Percentiles rank a stretch among this genome's conserved stretches.
These are phyloP conservation scores for Hydrolagus colliei DNA, from an alignment of 2,797 vertebrate species.

Conservation along the genomic window DNA sequence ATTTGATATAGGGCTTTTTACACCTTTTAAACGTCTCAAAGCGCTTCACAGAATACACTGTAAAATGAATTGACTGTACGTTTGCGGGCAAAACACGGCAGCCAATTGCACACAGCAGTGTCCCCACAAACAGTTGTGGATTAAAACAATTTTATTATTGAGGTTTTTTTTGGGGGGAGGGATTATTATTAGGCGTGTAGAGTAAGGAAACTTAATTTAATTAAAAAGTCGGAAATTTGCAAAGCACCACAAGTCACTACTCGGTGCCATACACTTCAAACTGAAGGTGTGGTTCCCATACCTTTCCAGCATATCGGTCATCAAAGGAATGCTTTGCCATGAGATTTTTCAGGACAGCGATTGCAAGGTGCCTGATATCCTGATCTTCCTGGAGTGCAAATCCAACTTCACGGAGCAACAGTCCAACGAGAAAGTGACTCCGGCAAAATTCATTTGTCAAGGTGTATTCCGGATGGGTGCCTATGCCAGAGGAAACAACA, in stretches of 20 bases:
- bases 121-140: too few relatives aligned
- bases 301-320: slow-evolving; percentile 79
- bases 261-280: background rate
- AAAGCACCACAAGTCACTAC: background rate
- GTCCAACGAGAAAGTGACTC: slow-evolving; percentile 89
- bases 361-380: slow-evolving; percentile 83
- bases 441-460: slow-evolving; percentile 94
- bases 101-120: too few relatives aligned
- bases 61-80: too few relatives aligned
- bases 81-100: too few relatives aligned
- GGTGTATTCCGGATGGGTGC: slow-evolving; percentile 83
- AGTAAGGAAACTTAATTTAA: too few relatives aligned
- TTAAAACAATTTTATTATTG: too few relatives aligned
- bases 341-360: slow-evolving; percentile 88
- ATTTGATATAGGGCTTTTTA: too few relatives aligned
- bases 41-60: too few relatives aligned
- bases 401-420: slow-evolving; percentile 86
- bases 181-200: too few relatives aligned
- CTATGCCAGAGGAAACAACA: slow-evolving; percentile 41
- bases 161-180: too few relatives aligned
- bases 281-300: slow-evolving; percentile 41
- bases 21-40: too few relatives aligned
- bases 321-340: slow-evolving; percentile 98
- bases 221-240: slow-evolving; percentile 30
- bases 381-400: slow-evolving; percentile 93